Evolutionary conservation across 1,140 invertebrate species (phyloP), one percentile per base, ranked within the genome.

Genomic region (Trichonephila clavipes): DNA sequence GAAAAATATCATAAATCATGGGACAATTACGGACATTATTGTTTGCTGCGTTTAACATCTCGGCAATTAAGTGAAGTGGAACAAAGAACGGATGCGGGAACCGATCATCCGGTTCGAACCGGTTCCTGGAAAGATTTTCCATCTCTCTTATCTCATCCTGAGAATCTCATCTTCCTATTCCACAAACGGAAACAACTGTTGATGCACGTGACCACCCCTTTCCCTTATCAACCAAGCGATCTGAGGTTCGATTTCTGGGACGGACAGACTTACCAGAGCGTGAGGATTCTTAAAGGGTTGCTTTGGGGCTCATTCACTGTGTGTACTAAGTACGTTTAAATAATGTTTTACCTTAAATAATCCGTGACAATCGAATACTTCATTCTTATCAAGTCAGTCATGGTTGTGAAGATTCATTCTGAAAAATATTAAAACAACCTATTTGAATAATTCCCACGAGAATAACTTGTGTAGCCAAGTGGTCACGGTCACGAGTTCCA

Each of bases 11-110:
- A 10, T 51, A 51, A 7, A 51, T 51, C 51, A 12, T 51, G 51
- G 7, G 0, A 5, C 51, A 51, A 51, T 51, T 51, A 51, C 10
- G 51, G 7, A 51, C 51, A 51, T 51, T 51, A 51, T 10, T 51
- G 51, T 51, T 7, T 51, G 51, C 51, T 51, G 51, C 10, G 51
- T 51, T 21, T 21, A 21, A 21, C 61, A 64, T 64, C 62, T 7
- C 62, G 16, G 28, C 28, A 19, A 34, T 77, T 34, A 18, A 28
- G 28, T 34, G 72, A 77, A 77, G 5, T 77, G 72, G 72, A 77
- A 77, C 72, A 77, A 77, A 77, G 72, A 77, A 77, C 72, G 72
- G 72, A 77, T 77, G 72, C 72, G 34, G 72, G 66, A 77, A 77
- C 72, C 34, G 72, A 77, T 77, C 72, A 40, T 77, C 72, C 28